These are phyloP conservation scores for Conus canariensis DNA, from an alignment of 2,888 invertebrate genomes.

Conservation along the genomic window DNA sequence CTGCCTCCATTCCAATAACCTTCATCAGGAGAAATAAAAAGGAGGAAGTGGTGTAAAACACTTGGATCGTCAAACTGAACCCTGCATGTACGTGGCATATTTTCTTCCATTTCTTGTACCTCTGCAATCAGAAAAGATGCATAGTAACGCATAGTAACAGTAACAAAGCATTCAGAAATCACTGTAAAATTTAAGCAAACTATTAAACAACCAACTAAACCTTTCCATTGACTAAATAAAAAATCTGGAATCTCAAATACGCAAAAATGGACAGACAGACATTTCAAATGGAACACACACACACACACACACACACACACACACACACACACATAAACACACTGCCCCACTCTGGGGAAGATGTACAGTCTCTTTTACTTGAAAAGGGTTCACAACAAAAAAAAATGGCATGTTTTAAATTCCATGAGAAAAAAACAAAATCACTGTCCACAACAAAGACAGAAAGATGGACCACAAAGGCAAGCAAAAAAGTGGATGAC, in stretches of 20 bases:
- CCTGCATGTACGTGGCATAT: constrained; percentile 89
- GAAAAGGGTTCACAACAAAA: too few relatives aligned
- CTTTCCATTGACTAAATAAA: too few relatives aligned
- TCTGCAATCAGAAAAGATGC: constrained; percentile 72
- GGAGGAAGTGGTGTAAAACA: constrained; percentile 88
- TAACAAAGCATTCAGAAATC: not conserved
- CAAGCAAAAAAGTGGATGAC: too few relatives aligned
- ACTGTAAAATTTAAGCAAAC: not conserved
- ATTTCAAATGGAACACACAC: not conserved
- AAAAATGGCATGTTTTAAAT: too few relatives aligned
- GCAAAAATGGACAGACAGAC: too few relatives aligned
- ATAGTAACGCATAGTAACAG: not conserved
- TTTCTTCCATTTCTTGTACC: constrained; percentile 91
- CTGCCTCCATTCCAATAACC: constrained; percentile 93
- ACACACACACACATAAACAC: too few relatives aligned
- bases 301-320: not conserved
- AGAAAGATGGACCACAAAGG: too few relatives aligned
- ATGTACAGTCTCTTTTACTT: too few relatives aligned
- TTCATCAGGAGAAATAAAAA: constrained; percentile 90
- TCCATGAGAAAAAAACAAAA: too few relatives aligned
- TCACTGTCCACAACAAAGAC: too few relatives aligned
- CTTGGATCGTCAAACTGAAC: constrained; percentile 90
- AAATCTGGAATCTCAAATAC: not conserved
- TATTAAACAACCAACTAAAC: too few relatives aligned
- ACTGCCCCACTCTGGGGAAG: too few relatives aligned